Evolutionary conservation across 2,888 invertebrate species (phyloP).

Genomic region (Epinotia bilunana): DNA sequence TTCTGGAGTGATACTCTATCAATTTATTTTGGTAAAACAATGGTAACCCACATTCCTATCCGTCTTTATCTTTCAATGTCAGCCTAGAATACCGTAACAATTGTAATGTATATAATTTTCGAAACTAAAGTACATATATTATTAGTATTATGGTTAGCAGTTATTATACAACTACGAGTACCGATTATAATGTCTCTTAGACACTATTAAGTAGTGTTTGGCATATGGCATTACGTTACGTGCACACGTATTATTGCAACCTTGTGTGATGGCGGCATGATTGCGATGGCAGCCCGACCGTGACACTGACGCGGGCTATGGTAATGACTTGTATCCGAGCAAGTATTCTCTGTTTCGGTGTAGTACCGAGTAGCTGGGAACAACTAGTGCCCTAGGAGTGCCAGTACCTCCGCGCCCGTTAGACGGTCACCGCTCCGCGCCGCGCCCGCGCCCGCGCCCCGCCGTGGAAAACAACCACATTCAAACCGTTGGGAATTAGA

Average conservation of each 20-base stretch:
- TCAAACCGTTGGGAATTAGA: constrained; percentile 62
- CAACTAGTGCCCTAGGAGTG: constrained; percentile 66
- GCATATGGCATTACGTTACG: constrained; percentile 69
- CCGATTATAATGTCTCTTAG: constrained; percentile 32
- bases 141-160: too few species aligned
- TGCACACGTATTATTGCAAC: constrained; percentile 74
- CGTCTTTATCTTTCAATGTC: too few species aligned
- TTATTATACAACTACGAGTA: background rate
- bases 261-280: constrained; percentile 73
- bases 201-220: constrained; percentile 54
- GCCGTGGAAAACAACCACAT: constrained; percentile 63
- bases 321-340: constrained; percentile 69
- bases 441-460: constrained; percentile 53
- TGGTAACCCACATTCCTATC: too few species aligned
- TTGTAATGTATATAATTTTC: too few species aligned
- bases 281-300: constrained; percentile 73
- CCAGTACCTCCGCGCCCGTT: constrained; percentile 74
- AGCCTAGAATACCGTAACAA: too few species aligned
- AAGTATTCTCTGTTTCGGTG: constrained; percentile 57
- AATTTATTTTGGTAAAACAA: too few species aligned
- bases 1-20: too few species aligned
- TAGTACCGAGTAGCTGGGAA: constrained; percentile 58
- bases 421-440: constrained; percentile 77
- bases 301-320: constrained; percentile 78
- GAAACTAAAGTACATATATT: too few species aligned